Base-by-base conservation (phyloP, 2,797 vertebrate species). In the Peromyscus melanophrys region DNA sequence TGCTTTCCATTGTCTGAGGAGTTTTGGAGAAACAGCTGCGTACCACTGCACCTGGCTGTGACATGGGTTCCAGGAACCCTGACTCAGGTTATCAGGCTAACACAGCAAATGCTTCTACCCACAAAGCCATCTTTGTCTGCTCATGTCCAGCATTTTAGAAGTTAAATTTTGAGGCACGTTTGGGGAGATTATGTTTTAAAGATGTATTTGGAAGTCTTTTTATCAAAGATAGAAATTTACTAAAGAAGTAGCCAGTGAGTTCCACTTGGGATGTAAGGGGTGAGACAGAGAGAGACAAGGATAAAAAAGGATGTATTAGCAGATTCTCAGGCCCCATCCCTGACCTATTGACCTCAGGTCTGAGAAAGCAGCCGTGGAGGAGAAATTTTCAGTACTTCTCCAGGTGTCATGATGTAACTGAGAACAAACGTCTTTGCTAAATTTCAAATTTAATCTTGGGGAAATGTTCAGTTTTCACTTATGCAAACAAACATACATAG, bases 321-420 rank as follows among this genome's bases (percentile, higher is more conserved):
- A 63, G 46, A 77, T 61, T 46, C 12, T 37, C 12, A 43, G 2
- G n/a, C 7, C 16, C 7, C 1, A 27, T 8, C 4, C 0, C 19
- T 3, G 43, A 75, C 31, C 25, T 63, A 71, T 2, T 81, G 37
- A 86, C 82, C 13, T 21, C 73, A 86, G 21, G 11, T 14, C 16
- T 46, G 29, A 5, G 4, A 4, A 19, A 5, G 14, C 2, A 31
- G 65, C 1, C 3, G 9, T 11, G 0, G 14, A 31, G 9, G 3
- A 25, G 11, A 4, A 8, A 75, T 46, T 55, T 89, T 43, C 76
- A 95, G 21, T 27, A 27, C 31, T 5, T 23, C 55, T 34, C 49
- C 46, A 55, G 29, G 67, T 85, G 61, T 88, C 34, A 5, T 52
- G 16, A 23, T 14, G 34, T 6, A 71, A 49, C 8, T 77, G 90